Conservation (phyloP, 2,888 invertebrate genomes). For the Nudaria mundana region DNA sequence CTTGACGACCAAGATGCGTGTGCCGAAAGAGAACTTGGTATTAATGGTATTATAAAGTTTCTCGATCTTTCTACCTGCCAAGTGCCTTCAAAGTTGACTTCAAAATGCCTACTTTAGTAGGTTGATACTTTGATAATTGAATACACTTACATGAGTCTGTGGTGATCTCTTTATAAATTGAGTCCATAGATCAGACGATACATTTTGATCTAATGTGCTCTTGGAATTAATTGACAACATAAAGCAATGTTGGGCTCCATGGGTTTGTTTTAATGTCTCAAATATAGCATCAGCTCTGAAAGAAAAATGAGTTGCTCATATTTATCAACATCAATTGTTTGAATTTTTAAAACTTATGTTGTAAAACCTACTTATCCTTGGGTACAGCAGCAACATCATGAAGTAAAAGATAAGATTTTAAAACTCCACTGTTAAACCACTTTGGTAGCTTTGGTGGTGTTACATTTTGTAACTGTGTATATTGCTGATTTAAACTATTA, state of each 20-base stretch:
- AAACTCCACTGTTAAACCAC: slow-evolving; percentile 89
- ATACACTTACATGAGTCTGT: slow-evolving; percentile 68
- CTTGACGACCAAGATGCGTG: too few relatives aligned
- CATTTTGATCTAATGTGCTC: slow-evolving; percentile 79
- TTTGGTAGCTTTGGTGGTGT: slow-evolving; percentile 90
- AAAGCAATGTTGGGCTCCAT: slow-evolving; percentile 93
- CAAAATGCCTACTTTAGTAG: too few relatives aligned
- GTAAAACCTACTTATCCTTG: slow-evolving; percentile 84
- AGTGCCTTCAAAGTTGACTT: too few relatives aligned
- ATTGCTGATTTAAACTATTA: slow-evolving; percentile 88
- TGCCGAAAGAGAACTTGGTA: too few relatives aligned
- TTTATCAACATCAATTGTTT: background rate
- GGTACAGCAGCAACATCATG: slow-evolving; percentile 90
- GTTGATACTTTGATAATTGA: background rate
- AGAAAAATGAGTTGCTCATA: slow-evolving; percentile 18
- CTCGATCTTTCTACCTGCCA: too few relatives aligned
- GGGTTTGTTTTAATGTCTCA: slow-evolving; percentile 92
- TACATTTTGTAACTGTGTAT: slow-evolving; percentile 89
- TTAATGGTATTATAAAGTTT: too few relatives aligned
- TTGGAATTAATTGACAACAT: slow-evolving; percentile 94
- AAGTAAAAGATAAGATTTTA: slow-evolving; percentile 94
- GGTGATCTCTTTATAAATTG: slow-evolving; percentile 85
- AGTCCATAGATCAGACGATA: slow-evolving; percentile 90
- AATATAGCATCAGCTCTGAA: slow-evolving; percentile 91
- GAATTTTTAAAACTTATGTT: background rate